phyloP scores from a whole-genome alignment of 2,113 vertebrate species.

The Ophiodon elongatus region DNA sequence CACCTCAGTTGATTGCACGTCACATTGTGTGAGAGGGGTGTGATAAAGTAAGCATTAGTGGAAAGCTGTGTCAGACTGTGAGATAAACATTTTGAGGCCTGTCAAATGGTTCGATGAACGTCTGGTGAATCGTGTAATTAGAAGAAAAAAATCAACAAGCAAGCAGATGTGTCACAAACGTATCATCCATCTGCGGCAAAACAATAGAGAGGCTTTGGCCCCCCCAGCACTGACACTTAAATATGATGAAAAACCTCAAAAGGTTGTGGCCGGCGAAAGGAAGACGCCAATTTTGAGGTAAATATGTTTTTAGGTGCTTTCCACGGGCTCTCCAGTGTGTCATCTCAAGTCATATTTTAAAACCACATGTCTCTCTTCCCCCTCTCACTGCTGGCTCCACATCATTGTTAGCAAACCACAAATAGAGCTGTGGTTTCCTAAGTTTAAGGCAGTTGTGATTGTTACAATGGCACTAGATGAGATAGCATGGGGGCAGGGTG shows the following conservation, averaged over 20 bases:
- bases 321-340: not conserved
- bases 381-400: not conserved
- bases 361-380: not conserved
- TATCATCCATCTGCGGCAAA: not conserved
- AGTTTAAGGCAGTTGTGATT: not conserved
- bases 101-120: not conserved
- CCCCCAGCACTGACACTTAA: not conserved
- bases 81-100: not conserved
- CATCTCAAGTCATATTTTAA: not conserved
- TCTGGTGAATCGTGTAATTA: not conserved
- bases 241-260: not conserved
- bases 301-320: not conserved
- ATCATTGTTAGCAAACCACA: constrained; percentile 16
- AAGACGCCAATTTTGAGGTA: not conserved
- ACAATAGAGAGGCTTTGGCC: not conserved
- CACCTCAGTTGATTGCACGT: not conserved
- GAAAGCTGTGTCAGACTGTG: not conserved
- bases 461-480: not conserved
- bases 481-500: not conserved
- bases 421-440: not conserved
- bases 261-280: not conserved
- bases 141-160: too few relatives aligned
- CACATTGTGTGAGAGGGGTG: not conserved
- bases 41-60: not conserved
- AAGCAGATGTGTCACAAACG: not conserved